These are phyloP conservation scores for Leptocoma aspasia DNA, from an alignment of 2,113 vertebrate species.

Conservation along the genomic window DNA sequence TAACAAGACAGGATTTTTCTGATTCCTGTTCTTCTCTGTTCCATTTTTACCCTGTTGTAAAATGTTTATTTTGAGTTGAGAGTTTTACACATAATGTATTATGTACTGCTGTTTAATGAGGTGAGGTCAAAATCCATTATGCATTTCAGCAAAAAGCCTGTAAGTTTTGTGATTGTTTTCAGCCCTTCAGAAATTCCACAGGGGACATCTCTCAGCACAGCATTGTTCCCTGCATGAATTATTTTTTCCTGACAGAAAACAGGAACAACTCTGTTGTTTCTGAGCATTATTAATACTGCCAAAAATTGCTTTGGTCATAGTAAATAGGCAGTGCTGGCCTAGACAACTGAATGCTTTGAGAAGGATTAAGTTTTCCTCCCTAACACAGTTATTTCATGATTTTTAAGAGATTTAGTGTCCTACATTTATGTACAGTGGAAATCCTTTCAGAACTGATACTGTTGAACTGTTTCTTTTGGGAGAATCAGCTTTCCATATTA, in stretches of 20 bases:
- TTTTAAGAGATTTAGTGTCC: neutral
- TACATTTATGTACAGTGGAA: neutral
- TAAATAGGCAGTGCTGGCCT: neutral
- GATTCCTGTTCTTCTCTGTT: neutral
- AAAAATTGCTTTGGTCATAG: neutral
- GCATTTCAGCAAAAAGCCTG: neutral
- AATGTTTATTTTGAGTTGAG: neutral
- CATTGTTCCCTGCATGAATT: neutral
- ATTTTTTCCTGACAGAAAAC: neutral
- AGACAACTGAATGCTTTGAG: neutral
- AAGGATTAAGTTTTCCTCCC: neutral
- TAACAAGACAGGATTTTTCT: neutral
- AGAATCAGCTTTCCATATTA: neutral
- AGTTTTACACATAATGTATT: neutral
- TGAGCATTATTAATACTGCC: neutral
- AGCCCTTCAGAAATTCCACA: slow-evolving; percentile 8
- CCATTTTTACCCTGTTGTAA: neutral
- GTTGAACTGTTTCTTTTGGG: neutral
- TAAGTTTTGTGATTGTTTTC: neutral
- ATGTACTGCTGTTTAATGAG: slow-evolving; percentile 21
- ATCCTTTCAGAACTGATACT: neutral
- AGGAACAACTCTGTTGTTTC: neutral
- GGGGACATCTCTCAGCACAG: neutral
- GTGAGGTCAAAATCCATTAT: slow-evolving; percentile 7
- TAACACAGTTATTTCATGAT: neutral